phyloP scores from a whole-genome alignment of 2,888 invertebrate genomes.

The Xanthorhoe spadicearia region DNA sequence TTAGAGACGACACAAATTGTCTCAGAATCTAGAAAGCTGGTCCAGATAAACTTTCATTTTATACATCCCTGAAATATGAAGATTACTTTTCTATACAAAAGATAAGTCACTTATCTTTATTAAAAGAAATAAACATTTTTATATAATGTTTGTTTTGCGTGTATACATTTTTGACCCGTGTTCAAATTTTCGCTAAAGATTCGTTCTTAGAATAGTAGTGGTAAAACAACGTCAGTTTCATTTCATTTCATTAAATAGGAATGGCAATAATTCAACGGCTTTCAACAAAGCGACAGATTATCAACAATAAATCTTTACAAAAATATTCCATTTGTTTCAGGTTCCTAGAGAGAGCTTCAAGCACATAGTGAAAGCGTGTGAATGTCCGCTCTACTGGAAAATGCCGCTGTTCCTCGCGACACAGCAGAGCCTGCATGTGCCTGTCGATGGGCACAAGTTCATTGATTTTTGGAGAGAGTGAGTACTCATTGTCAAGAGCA shows the following conservation, averaged over 20 bases:
- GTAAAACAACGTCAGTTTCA: too few species aligned
- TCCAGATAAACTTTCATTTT: not conserved
- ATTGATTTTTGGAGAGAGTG: slow-evolving; percentile 97
- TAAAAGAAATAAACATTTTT: too few species aligned
- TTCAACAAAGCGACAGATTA: too few species aligned
- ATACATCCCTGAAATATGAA: not conserved
- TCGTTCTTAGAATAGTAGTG: too few species aligned
- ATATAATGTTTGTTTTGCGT: too few species aligned
- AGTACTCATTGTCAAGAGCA: slow-evolving; percentile 60
- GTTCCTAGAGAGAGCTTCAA: slow-evolving; percentile 87
- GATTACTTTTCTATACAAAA: too few species aligned
- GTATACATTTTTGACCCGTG: too few species aligned
- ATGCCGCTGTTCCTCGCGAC: slow-evolving; percentile 96
- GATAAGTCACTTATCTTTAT: too few species aligned
- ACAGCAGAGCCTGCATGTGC: slow-evolving; percentile 88
- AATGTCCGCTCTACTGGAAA: slow-evolving; percentile 98
- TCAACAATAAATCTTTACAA: not conserved
- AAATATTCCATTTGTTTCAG: slow-evolving; percentile 54
- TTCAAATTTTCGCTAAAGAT: too few species aligned
- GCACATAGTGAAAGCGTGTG: slow-evolving; percentile 92
- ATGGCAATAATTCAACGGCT: too few species aligned
- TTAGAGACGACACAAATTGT: not conserved
- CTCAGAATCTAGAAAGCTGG: not conserved
- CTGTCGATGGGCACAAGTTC: slow-evolving; percentile 92
- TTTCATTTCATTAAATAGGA: too few species aligned